Percentiles rank a stretch among this genome's conserved stretches.
These are phyloP conservation scores for Temnothorax unifasciatus DNA, from an alignment of 2,888 invertebrate species.

Conservation along the genomic window DNA sequence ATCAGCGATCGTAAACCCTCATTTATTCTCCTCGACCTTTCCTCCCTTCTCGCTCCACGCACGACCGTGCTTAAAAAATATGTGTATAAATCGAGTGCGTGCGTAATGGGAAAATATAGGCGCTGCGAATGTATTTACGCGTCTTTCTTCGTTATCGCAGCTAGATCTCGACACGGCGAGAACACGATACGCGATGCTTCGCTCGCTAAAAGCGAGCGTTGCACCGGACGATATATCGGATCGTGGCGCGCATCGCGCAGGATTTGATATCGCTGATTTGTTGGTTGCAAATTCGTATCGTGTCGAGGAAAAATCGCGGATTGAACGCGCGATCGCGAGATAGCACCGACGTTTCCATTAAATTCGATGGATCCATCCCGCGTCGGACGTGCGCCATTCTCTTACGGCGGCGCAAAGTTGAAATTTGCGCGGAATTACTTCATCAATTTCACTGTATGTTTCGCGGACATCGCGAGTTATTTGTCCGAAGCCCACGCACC, in stretches of 20 bases:
- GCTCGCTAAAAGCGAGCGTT: constrained; percentile 7
- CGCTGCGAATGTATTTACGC: background rate
- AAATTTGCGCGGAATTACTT: constrained; percentile 31
- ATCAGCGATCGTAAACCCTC: constrained; percentile 42
- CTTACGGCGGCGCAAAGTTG: constrained; percentile 1
- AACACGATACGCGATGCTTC: background rate
- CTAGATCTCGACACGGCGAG: background rate
- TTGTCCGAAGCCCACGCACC: background rate
- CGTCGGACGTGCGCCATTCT: constrained; percentile 22
- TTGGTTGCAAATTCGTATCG: constrained; percentile 26
- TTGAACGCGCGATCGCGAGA: constrained; percentile 21
- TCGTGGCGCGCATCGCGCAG: background rate
- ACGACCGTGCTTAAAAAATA: constrained; percentile 24
- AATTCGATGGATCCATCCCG: constrained; percentile 14
- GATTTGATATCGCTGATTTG: constrained; percentile 43
- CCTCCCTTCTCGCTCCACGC: background rate
- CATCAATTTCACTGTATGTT: constrained; percentile 13
- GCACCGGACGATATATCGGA: constrained; percentile 2
- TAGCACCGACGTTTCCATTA: constrained; percentile 34
- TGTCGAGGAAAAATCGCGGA: constrained; percentile 23
- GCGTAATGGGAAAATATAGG: constrained; percentile 19
- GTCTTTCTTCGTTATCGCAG: constrained; percentile 5
- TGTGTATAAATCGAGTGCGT: background rate
- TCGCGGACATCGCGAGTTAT: background rate
- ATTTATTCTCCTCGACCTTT: background rate